phyloP scores from a whole-genome alignment of 2,797 vertebrate genomes.

The Cynopterus sphinx region DNA sequence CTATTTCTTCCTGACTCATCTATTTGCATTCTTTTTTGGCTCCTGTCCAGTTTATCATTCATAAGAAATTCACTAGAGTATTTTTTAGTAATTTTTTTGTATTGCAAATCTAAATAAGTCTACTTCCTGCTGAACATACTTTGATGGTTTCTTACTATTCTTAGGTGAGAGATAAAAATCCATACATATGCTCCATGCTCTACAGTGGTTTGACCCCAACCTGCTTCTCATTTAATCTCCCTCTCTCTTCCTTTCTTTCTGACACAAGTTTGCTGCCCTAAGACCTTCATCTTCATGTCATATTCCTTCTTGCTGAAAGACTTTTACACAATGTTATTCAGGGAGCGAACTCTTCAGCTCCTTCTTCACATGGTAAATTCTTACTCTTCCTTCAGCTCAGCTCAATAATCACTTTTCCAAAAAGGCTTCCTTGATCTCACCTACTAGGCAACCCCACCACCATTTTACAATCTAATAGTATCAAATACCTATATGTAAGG shows the following conservation, averaged over 20 bases:
- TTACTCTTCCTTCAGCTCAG: background rate
- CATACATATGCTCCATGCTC: fast-evolving
- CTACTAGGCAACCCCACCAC: background rate
- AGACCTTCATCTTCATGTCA: background rate
- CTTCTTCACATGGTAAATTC: background rate
- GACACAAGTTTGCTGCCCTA: background rate
- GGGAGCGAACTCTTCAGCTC: background rate
- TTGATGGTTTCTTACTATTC: background rate
- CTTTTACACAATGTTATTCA: background rate
- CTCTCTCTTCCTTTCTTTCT: background rate
- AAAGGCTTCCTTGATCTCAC: background rate
- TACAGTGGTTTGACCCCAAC: background rate
- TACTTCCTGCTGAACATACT: background rate
- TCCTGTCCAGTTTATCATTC: background rate
- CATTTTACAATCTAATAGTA: background rate
- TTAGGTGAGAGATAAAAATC: background rate
- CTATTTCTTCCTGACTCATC: background rate
- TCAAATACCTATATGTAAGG: background rate
- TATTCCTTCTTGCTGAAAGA: background rate
- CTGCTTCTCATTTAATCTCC: background rate
- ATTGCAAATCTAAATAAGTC: background rate
- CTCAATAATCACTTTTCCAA: background rate
- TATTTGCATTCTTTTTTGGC: background rate
- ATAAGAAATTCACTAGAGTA: background rate
- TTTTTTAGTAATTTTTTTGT: background rate